Evolutionary conservation across 2,888 invertebrate species (phyloP).

Genomic region (Eupithecia subumbrata): DNA sequence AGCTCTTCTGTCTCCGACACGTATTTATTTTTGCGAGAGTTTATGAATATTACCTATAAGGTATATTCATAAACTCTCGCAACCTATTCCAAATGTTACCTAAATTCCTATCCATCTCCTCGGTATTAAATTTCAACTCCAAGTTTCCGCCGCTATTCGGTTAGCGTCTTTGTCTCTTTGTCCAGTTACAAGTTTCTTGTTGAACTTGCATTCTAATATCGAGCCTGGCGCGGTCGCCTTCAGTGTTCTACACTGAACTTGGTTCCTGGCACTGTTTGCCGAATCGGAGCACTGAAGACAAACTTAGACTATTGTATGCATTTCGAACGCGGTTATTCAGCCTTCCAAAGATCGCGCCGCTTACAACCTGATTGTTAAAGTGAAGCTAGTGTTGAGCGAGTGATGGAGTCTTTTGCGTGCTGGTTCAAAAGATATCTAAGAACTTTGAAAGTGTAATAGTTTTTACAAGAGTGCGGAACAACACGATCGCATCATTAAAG

Average conservation of each 20-base stretch:
- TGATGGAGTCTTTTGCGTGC: constrained; percentile 66
- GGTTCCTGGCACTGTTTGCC: constrained; percentile 51
- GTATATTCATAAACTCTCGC: no score
- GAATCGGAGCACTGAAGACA: constrained; percentile 58
- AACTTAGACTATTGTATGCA: constrained; percentile 64
- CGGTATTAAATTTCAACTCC: constrained; percentile 26
- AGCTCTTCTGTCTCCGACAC: not conserved
- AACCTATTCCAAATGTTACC: constrained; percentile 10
- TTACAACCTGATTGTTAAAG: constrained; percentile 25
- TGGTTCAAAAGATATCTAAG: constrained; percentile 47
- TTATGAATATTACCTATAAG: constrained; percentile 12
- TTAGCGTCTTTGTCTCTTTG: constrained; percentile 37
- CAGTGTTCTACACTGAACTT: constrained; percentile 49
- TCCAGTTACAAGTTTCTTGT: constrained; percentile 48
- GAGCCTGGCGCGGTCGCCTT: constrained; percentile 53
- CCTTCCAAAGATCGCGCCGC: constrained; percentile 52
- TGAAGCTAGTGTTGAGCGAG: constrained; percentile 43
- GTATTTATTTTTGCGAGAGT: constrained; percentile 7
- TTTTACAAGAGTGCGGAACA: not conserved
- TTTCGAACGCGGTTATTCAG: constrained; percentile 54
- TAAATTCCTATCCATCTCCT: constrained; percentile 2
- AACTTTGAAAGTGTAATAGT: constrained; percentile 34
- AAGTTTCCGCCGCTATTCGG: constrained; percentile 35
- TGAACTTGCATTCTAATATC: constrained; percentile 55
- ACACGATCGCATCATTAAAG: not conserved